Base-by-base conservation (phyloP, 2,888 invertebrate genomes). In the Thereva nobilitata region DNA sequence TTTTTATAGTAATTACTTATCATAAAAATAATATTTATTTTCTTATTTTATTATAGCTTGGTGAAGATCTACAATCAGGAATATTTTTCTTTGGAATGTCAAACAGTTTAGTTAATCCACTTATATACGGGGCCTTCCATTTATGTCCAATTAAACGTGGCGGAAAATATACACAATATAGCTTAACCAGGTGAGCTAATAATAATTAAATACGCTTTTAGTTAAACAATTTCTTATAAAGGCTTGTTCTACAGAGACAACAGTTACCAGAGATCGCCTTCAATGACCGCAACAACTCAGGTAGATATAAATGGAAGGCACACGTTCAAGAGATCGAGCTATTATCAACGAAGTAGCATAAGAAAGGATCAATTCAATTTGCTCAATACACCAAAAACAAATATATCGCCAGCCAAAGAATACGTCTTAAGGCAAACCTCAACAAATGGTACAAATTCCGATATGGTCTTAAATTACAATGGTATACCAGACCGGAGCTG, bases 121-220 rank as follows among this genome's bases (percentile, higher is more conserved):
- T 93, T 59, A 93, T 93, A 73, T 93, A 93, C 74, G 93, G 93
- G 41, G 92, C 92, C n/a, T 93, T 93, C 80, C 92, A 93, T 79
- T 83, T 92, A 70, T 90, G 91, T 84, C 87, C 88, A 4, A 86
- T 86, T 73, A 86, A 83, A 72, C 71, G 76, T 7, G 76, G 77
- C 61, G 73, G 76, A 34, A 74, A 75, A 54, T 74, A 74, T 63
- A 78, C 78, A 54, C 72, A 72, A 4, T 75, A 78, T 71, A 80
- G 79, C 68, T 68, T 79, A 4, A 80, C 80, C 67, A 77, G 79
- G 79, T 79, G 72, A 55, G 65, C 71, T n/a, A 12, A 41, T 45
- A 10, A 37, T 37, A 37, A 35, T 41, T 61, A 8, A 3, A 5
- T 35, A 34, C n/a, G 8, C 9, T 40, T 47, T 47, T 38, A 44